phyloP scores from a whole-genome alignment of 2,113 vertebrate species.

The Cervus canadensis region DNA sequence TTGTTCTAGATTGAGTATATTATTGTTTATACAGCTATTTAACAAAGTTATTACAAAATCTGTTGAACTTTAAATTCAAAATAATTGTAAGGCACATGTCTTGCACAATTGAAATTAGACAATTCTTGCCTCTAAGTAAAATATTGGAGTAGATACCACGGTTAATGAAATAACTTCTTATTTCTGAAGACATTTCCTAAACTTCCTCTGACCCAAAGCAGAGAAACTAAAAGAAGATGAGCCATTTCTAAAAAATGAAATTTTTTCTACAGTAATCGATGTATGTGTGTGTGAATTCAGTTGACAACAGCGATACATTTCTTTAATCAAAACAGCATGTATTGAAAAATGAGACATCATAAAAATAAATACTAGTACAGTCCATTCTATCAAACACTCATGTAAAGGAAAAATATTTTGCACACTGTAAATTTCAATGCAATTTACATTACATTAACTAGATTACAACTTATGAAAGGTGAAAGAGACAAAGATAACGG shows the following conservation, averaged over 20 bases:
- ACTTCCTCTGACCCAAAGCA: constrained; percentile 26
- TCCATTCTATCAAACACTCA: constrained; percentile 82
- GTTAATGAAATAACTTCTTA: constrained; percentile 51
- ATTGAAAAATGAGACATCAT: constrained; percentile 60
- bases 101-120: constrained; percentile 56
- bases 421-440: constrained; percentile 79
- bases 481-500: constrained; percentile 71
- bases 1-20: constrained; percentile 21
- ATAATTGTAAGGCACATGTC: constrained; percentile 60
- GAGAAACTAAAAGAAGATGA: constrained; percentile 20
- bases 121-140: constrained; percentile 61
- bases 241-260: constrained; percentile 42
- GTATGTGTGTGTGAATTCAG: not conserved
- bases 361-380: constrained; percentile 78
- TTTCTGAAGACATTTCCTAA: constrained; percentile 64
- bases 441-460: constrained; percentile 77
- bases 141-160: constrained; percentile 44
- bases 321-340: constrained; percentile 30
- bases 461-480: constrained; percentile 73
- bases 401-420: constrained; percentile 83
- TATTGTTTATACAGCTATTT: constrained; percentile 44
- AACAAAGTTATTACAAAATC: constrained; percentile 63
- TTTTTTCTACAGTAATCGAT: not conserved
- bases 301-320: constrained; percentile 21
- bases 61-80: constrained; percentile 64